Evolutionary conservation across 1,140 invertebrate species (phyloP).

Genomic region (Eumeta japonica): DNA sequence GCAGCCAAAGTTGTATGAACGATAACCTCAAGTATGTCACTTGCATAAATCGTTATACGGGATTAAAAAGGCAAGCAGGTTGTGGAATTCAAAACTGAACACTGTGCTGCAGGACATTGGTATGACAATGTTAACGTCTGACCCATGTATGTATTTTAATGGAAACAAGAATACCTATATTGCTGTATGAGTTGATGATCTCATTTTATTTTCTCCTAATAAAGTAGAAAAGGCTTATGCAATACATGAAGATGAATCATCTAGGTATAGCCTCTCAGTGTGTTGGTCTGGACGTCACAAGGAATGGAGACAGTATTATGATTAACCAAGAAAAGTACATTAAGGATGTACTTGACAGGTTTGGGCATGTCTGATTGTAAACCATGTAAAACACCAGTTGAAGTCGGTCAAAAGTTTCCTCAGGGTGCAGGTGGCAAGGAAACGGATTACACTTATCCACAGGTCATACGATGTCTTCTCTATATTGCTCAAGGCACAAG

Average conservation of each 20-base stretch:
- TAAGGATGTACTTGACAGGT: conserved; percentile 2
- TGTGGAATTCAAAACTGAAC: conserved; percentile 17
- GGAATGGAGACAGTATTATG: background rate
- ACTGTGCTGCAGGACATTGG: conserved; percentile 15
- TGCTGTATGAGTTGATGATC: conserved; percentile 22
- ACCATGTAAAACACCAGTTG: conserved; percentile 3
- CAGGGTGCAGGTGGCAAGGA: no score
- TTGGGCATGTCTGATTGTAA: conserved; percentile 10
- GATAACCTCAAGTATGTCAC: conserved; percentile 12
- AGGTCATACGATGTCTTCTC: no score
- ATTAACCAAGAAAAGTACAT: conserved; percentile 8
- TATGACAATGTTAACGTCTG: conserved; percentile 10
- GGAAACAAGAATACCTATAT: no score
- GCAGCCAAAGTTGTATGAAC: conserved; percentile 13
- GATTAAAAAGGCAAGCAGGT: no score
- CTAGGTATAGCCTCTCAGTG: conserved; percentile 4
- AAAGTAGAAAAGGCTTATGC: conserved; percentile 4
- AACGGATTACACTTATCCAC: no score
- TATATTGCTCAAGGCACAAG: no score
- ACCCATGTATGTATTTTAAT: conserved; percentile 22
- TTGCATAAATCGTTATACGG: conserved; percentile 25
- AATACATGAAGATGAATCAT: conserved; percentile 8
- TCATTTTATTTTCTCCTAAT: conserved; percentile 10
- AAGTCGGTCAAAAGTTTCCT: no score
- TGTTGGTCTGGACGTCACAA: conserved; percentile 5